Conservation (phyloP, 2,113 vertebrate genomes). For the Callopanchax toddi region DNA sequence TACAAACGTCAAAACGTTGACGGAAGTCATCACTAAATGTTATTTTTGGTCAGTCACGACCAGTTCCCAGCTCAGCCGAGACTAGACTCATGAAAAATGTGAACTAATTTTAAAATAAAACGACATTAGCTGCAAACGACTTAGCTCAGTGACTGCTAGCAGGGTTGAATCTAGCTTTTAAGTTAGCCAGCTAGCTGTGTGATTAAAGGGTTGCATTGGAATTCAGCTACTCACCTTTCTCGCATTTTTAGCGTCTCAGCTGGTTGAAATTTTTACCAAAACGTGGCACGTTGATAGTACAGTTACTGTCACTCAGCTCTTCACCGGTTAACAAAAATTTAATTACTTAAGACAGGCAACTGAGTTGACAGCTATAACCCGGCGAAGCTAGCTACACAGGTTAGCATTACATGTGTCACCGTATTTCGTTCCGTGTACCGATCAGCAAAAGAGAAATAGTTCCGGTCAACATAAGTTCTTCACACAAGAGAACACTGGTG, state of each 20-base stretch:
- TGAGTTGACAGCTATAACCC: slow-evolving; percentile 33
- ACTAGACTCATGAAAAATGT: no score
- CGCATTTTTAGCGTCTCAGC: slow-evolving; percentile 59
- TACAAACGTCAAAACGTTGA: background rate
- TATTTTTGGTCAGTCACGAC: background rate
- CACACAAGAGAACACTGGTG: background rate
- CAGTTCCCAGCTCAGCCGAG: background rate
- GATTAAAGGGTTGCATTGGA: slow-evolving; percentile 10
- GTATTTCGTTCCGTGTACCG: slow-evolving; percentile 33
- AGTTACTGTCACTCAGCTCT: slow-evolving; percentile 28
- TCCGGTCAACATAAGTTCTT: slow-evolving; percentile 6
- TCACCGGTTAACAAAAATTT: no score
- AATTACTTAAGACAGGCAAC: background rate
- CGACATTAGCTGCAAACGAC: background rate
- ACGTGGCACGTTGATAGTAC: background rate
- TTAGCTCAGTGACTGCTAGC: slow-evolving; percentile 16
- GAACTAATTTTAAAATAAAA: background rate
- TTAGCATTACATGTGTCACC: slow-evolving; percentile 43
- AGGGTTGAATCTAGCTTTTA: slow-evolving; percentile 3
- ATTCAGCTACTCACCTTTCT: slow-evolving; percentile 65
- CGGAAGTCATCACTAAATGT: background rate
- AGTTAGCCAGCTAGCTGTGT: slow-evolving; percentile 28
- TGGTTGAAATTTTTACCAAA: slow-evolving; percentile 1
- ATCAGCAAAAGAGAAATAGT: background rate
- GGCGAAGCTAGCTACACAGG: slow-evolving; percentile 43